Percentiles rank a stretch among this genome's conserved stretches.
Conservation (phyloP, 1,140 invertebrate species). For the Rhyzopertha dominica region DNA sequence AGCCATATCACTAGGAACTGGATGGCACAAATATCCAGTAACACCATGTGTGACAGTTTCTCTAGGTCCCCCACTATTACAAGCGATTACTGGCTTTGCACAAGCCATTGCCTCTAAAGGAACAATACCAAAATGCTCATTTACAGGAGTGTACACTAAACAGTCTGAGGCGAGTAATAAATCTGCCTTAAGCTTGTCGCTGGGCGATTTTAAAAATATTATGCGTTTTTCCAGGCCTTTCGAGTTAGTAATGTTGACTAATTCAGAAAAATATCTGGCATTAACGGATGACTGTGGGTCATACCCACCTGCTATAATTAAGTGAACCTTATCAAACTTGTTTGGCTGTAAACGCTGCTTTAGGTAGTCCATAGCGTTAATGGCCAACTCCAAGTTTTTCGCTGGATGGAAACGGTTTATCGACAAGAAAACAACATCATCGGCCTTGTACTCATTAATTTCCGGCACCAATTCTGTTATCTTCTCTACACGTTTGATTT, state of each 20-base stretch:
- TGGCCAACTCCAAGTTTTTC: conserved; percentile 84
- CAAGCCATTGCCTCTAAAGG: conserved; percentile 98
- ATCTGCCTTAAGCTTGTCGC: conserved; percentile 76
- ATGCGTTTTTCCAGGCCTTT: conserved; percentile 69
- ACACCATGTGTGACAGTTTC: conserved; percentile 86
- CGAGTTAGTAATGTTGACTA: conserved; percentile 60
- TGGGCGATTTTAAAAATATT: conserved; percentile 81
- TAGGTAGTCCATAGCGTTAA: conserved; percentile 71
- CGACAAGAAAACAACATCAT: conserved; percentile 76
- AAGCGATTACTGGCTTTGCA: conserved; percentile 88
- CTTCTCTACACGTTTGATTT: conserved; percentile 14
- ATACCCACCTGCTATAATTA: conserved; percentile 97
- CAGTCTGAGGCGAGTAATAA: conserved; percentile 70
- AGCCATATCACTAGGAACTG: conserved; percentile 66
- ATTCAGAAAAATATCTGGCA: conserved; percentile 78
- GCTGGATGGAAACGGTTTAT: conserved; percentile 98
- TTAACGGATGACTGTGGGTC: conserved; percentile 88
- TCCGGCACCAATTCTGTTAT: conserved; percentile 31
- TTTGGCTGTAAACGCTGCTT: conserved; percentile 48
- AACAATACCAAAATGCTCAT: conserved; percentile 99
- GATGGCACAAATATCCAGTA: conserved; percentile 85
- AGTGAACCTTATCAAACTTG: conserved; percentile 62
- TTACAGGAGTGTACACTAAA: conserved; percentile 91
- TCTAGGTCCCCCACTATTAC: conserved; percentile 90
- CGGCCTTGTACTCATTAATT: conserved; percentile 42